Conservation (phyloP, 2,797 vertebrate species). For the Sebastiscus tertius region DNA sequence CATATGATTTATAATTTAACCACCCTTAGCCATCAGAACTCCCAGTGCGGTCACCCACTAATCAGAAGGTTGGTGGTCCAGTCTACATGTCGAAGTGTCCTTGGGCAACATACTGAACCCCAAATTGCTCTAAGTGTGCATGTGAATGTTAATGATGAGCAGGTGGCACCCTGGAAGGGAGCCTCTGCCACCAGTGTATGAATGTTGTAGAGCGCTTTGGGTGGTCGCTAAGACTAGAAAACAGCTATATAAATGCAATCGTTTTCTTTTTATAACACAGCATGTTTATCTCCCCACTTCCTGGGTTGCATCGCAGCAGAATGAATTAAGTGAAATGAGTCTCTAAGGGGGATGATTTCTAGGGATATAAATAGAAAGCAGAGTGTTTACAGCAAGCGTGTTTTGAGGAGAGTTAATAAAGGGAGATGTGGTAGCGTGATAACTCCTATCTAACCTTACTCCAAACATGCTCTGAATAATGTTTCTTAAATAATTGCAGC, state of each 20-base stretch:
- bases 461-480: constrained; percentile 9
- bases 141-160: not conserved
- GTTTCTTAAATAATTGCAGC: not conserved
- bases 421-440: not conserved
- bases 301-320: not conserved
- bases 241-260: too few relatives aligned
- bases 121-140: not conserved
- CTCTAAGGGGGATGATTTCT: not conserved
- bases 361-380: not conserved
- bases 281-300: not conserved
- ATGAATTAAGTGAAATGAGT: not conserved
- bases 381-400: not conserved
- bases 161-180: not conserved
- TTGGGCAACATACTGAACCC: not conserved
- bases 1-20: not conserved
- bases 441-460: not conserved
- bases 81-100: not conserved
- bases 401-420: not conserved
- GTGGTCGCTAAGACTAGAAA: too few relatives aligned
- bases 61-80: not conserved
- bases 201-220: too few relatives aligned
- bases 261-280: too few relatives aligned
- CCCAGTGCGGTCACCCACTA: too few relatives aligned
- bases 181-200: not conserved
- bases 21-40: not conserved